phyloP scores from a whole-genome alignment of 2,888 invertebrate species.

The Stenoptilia bipunctidactyla region DNA sequence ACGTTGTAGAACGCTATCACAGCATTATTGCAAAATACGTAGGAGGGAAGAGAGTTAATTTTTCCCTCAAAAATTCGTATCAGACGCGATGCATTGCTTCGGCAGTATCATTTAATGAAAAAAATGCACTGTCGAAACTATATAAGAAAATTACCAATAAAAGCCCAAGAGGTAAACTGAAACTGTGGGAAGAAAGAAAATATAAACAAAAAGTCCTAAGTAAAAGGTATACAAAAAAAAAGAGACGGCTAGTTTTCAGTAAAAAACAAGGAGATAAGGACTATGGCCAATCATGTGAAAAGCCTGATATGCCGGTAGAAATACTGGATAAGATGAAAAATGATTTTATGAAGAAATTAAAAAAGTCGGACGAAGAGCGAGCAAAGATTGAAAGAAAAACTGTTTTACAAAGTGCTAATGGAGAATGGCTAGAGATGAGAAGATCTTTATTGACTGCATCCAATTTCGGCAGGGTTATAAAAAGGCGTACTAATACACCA shows the following conservation, averaged over 20 bases:
- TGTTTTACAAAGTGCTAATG: conserved; percentile 6
- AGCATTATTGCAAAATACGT: conserved; percentile 11
- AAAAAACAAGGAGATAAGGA: not conserved
- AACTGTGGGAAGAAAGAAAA: not conserved
- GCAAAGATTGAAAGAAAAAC: conserved; percentile 2
- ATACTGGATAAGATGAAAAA: not conserved
- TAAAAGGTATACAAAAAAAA: conserved; percentile 1
- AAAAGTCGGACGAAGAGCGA: conserved; percentile 4
- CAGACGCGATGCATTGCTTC: conserved; percentile 1
- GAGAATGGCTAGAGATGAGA: conserved; percentile 12
- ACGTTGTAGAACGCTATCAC: conserved; percentile 9
- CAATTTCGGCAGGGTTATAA: conserved; percentile 9
- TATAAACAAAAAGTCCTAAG: too few relatives aligned
- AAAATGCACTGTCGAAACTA: not conserved
- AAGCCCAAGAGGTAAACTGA: conserved; percentile 1
- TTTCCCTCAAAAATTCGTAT: not conserved
- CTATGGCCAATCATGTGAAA: conserved; percentile 1
- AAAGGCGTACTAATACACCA: conserved; percentile 7
- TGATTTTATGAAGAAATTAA: conserved; percentile 1
- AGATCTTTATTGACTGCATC: conserved; percentile 10
- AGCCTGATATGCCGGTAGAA: conserved; percentile 1
- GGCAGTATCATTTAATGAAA: conserved; percentile 1
- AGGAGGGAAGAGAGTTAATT: conserved; percentile 8
- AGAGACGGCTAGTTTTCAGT: not conserved
- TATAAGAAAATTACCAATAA: conserved; percentile 1